A percentile compares a stretch with the other conserved stretches of the same genome.
Evolutionary conservation across 1,140 invertebrate genomes (phyloP).

Genomic region (Drosophila tropicalis): DNA sequence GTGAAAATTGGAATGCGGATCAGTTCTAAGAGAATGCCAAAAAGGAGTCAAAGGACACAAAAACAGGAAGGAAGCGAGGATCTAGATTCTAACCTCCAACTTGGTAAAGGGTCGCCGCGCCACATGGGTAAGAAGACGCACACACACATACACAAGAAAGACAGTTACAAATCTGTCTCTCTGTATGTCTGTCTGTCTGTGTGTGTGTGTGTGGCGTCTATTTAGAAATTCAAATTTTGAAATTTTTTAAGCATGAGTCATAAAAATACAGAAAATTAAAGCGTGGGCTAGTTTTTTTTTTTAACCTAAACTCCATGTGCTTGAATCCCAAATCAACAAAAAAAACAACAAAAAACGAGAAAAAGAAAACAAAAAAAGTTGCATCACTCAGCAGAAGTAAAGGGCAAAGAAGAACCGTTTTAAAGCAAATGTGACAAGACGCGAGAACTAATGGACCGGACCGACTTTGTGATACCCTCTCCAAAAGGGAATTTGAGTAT

Average conservation of each 20-base stretch:
- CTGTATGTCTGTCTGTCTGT: constrained; percentile 49
- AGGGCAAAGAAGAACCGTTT: constrained; percentile 54
- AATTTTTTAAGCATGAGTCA: constrained; percentile 74
- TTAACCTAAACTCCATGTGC: constrained; percentile 45
- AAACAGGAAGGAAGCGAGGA: constrained; percentile 43
- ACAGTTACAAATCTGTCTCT: constrained; percentile 55
- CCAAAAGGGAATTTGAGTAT: neutral
- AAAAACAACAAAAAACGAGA: constrained; percentile 29
- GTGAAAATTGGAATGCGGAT: constrained; percentile 71
- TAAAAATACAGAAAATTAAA: constrained; percentile 29
- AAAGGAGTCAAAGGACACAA: neutral
- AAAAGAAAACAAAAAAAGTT: constrained; percentile 50
- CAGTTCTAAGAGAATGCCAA: constrained; percentile 27
- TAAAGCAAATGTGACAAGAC: constrained; percentile 17
- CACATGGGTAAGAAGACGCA: constrained; percentile 60
- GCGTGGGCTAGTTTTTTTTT: constrained; percentile 53
- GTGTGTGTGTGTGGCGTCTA: constrained; percentile 63
- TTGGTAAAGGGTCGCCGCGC: constrained; percentile 28
- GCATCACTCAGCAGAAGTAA: constrained; percentile 75
- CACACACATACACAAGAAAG: constrained; percentile 31
- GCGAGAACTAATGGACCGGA: neutral
- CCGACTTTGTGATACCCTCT: neutral
- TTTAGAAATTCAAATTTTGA: constrained; percentile 78
- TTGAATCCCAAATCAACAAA: constrained; percentile 21
- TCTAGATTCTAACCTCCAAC: constrained; percentile 59